Evolutionary conservation across 2,113 vertebrate genomes (phyloP).

Genomic region (Thunnus thynnus): DNA sequence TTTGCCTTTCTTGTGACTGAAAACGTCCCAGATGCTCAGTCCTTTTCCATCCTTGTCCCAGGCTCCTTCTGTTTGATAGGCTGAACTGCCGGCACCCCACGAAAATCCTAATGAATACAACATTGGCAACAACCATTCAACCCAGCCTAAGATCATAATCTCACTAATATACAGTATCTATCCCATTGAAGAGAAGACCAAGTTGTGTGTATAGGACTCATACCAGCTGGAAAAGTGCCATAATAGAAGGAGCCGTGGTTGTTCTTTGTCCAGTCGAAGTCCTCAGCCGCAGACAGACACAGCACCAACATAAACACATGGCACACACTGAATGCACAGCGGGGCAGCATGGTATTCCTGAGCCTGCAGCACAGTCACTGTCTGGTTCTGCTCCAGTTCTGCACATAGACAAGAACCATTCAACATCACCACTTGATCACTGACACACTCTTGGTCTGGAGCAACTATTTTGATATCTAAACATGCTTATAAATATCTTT

Average conservation of each 20-base stretch:
- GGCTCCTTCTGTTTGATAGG: constrained; percentile 96
- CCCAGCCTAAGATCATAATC: background rate
- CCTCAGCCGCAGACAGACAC: constrained; percentile 83
- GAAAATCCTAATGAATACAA: constrained; percentile 87
- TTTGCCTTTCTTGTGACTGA: constrained; percentile 89
- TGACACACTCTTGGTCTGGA: background rate
- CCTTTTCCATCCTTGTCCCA: constrained; percentile 97
- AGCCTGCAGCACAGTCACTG: constrained; percentile 63
- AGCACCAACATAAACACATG: constrained; percentile 84
- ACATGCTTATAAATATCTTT: background rate
- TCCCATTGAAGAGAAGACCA: background rate
- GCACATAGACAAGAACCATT: constrained; percentile 43
- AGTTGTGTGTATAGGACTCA: constrained; percentile 17
- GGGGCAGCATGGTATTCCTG: constrained; percentile 75
- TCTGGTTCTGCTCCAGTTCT: constrained; percentile 63
- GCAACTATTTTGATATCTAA: background rate
- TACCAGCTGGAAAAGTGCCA: constrained; percentile 93
- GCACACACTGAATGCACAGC: constrained; percentile 67
- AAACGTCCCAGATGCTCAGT: constrained; percentile 94
- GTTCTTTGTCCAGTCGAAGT: constrained; percentile 90
- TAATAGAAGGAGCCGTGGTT: constrained; percentile 93
- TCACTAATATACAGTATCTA: background rate
- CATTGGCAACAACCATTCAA: background rate
- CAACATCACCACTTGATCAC: constrained; percentile 3
- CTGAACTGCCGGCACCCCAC: constrained; percentile 95